Percentiles rank a stretch among this genome's conserved stretches.
phyloP scores from a whole-genome alignment of 2,113 vertebrate genomes.

The Amblyornis subalaris region DNA sequence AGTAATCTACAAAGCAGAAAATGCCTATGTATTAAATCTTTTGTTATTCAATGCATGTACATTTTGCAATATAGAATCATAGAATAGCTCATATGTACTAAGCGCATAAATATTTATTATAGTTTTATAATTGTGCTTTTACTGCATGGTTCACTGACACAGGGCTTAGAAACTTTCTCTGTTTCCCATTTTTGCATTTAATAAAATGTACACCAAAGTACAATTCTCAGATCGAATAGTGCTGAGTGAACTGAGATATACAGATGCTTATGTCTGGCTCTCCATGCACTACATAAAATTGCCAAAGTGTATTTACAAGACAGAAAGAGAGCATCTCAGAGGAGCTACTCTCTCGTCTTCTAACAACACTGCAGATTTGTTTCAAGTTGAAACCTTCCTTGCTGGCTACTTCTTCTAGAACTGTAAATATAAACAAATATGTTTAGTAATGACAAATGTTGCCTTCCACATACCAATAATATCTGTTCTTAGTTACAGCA shows the following conservation, averaged over 20 bases:
- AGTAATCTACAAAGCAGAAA: slow-evolving; percentile 34
- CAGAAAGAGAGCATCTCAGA: slow-evolving; percentile 39
- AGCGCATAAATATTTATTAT: slow-evolving; percentile 36
- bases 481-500: slow-evolving; percentile 66
- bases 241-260: slow-evolving; percentile 6
- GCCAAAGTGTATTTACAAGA: slow-evolving; percentile 51
- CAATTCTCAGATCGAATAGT: not conserved
- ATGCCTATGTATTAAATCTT: not conserved
- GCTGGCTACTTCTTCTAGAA: slow-evolving; percentile 59
- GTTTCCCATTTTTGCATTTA: slow-evolving; percentile 17
- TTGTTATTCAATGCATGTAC: slow-evolving; percentile 8
- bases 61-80: not conserved
- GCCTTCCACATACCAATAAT: slow-evolving; percentile 69
- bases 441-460: slow-evolving; percentile 65
- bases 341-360: slow-evolving; percentile 19
- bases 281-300: slow-evolving; percentile 26
- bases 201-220: not conserved
- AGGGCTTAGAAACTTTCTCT: not conserved
- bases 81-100: not conserved
- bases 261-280: not conserved
- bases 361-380: slow-evolving; percentile 59
- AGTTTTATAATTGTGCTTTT: slow-evolving; percentile 25
- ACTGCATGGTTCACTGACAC: not conserved
- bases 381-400: slow-evolving; percentile 53
- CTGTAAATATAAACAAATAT: slow-evolving; percentile 68